Evolutionary conservation across 2,113 vertebrate species (phyloP).

Genomic region (Sciurus niger): DNA sequence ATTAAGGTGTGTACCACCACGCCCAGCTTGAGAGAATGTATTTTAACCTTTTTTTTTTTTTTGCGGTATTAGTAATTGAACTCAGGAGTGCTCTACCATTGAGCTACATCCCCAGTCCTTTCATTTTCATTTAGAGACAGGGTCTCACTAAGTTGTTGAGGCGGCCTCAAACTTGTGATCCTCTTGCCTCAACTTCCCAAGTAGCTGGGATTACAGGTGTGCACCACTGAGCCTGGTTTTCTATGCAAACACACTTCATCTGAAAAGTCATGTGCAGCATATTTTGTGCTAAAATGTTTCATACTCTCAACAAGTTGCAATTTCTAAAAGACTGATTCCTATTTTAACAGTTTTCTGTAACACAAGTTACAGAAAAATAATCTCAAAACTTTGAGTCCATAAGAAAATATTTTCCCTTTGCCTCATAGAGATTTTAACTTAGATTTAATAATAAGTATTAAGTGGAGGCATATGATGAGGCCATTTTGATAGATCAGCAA

Average conservation of each 20-base stretch:
- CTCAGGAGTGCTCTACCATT: too few relatives aligned
- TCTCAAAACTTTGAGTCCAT: slow-evolving; percentile 70
- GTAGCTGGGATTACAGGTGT: too few relatives aligned
- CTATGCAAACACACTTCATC: slow-evolving; percentile 85
- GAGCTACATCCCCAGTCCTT: too few relatives aligned
- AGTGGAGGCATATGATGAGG: neutral
- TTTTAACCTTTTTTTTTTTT: too few relatives aligned
- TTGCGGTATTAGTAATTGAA: too few relatives aligned
- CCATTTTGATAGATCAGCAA: neutral
- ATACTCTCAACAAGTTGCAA: slow-evolving; percentile 83
- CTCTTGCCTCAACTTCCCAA: too few relatives aligned
- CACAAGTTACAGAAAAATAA: slow-evolving; percentile 76
- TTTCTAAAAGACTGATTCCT: slow-evolving; percentile 84
- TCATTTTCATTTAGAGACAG: too few relatives aligned
- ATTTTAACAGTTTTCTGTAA: slow-evolving; percentile 79
- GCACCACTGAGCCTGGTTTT: neutral
- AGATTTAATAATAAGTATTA: neutral
- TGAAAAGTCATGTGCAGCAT: slow-evolving; percentile 85
- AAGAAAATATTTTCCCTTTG: slow-evolving; percentile 61
- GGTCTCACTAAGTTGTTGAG: too few relatives aligned
- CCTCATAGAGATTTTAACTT: neutral
- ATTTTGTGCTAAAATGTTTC: slow-evolving; percentile 87
- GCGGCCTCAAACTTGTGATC: too few relatives aligned
- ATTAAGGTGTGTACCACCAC: too few relatives aligned
- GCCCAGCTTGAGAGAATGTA: too few relatives aligned